Evolutionary conservation across 2,113 vertebrate species (phyloP), one percentile per base, ranked within the genome.

Genomic region (Etheostoma cragini): DNA sequence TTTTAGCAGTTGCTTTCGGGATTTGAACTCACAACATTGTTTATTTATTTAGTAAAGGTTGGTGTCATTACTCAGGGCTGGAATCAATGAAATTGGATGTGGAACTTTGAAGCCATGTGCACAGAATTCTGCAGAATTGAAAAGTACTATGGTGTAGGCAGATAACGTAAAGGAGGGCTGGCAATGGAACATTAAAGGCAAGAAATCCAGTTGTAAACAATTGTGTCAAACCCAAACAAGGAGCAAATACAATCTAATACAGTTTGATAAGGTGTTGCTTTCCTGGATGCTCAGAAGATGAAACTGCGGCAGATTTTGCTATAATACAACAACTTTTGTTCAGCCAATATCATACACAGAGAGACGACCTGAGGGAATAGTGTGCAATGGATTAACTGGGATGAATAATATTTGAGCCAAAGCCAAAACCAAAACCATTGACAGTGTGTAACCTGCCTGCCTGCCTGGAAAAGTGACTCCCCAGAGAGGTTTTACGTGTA

Each of bases 121-220:
- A 19, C 17, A 8, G 67, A 30, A 30, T 76, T 70, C 57, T 50
- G 61, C 49, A 81, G 76, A 78, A 84, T 22, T 78, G 73, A 61
- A 73, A 81, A 74, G 81, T 65, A n/a, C n/a, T n/a, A n/a, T n/a
- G n/a, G n/a, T 83, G 87, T 79, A 42, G 82, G 79, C 78, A 82
- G 79, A 80, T 86, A 83, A 89, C 64, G 46, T 76, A 89, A 91
- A 90, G 82, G 62, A 88, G 78, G 61, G 66, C 5, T 87, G 75
- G 77, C 81, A 64, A 54, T 60, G 63, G 74, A 81, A 88, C 85
- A 88, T 92, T 90, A 89, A 88, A 74, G 76, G 80, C 70, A 63
- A 87, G 76, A 71, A 76, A 84, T 81, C 13, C 64, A 70, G 66
- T 56, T 78, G 87, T 78, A 91, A 90, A 93, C 84, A 84, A 56